Base-by-base conservation (phyloP, 1,140 invertebrate genomes). In the Caenorhabditis latens region DNA sequence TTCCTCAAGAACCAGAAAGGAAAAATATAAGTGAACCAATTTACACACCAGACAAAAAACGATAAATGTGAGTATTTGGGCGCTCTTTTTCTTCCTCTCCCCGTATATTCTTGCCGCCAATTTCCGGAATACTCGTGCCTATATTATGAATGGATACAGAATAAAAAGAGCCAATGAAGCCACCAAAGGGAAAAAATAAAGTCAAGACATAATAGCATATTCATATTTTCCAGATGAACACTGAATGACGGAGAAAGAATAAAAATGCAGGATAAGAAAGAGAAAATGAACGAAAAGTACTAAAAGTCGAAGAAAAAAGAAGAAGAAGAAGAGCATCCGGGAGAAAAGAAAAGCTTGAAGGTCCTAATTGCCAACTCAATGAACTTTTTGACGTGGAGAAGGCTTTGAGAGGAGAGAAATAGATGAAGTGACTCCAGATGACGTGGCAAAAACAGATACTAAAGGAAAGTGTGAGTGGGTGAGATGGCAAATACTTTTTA, bases 361-460 rank as follows among this genome's bases (percentile, higher is more conserved):
- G 46, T 50, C 71, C 46, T 79, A 79, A 79, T 79, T 79, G 71
- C 43, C 71, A 79, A 71, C 67, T 71, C 67, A 42, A 79, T 50
- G 71, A 48, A 79, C 71, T 79, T 79, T 58, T 79, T 79, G 71
- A 79, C 71, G 46, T 71, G 65, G 43, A 71, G 42, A 71, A 71
- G 61, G n/a, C 21, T 40, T 16, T 16, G 14, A 71, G 42, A 19
- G 13, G 9, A 71, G 19, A 32, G 63, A 32, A 65, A 32, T 40
- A 79, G 21, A 79, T 79, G 71, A 79, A 79, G 43, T 79, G 71
- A 50, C 71, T 53, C 40, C 46, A 53, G 46, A 53, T 79, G 71
- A 79, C 71, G 43, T 79, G 71, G 71, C 43, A 79, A 14, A 53
- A 24, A 50, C 4, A n/a, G 46, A 32, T 11, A 3, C 4, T 19